phyloP scores from a whole-genome alignment of 2,113 vertebrate species.

The Solenodon paradoxus region DNA sequence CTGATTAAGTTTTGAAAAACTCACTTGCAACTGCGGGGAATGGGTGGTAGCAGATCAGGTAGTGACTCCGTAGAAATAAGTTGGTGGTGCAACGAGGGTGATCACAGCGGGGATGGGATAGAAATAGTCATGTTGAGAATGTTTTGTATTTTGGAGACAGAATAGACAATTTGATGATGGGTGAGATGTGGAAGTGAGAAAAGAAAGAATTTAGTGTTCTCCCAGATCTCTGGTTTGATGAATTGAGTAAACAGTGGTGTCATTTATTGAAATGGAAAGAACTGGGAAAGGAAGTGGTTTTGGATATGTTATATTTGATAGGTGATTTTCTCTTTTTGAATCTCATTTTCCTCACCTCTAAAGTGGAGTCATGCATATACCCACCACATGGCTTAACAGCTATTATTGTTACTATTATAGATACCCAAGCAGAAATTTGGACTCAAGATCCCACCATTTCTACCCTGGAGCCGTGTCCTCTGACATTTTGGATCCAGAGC shows the following conservation, averaged over 20 bases:
- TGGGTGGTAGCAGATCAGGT: neutral
- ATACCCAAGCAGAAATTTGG: neutral
- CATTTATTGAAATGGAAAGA: neutral
- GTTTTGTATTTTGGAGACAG: neutral
- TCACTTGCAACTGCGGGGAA: neutral
- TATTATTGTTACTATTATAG: neutral
- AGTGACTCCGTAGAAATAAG: neutral
- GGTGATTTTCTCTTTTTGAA: neutral
- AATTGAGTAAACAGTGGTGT: neutral
- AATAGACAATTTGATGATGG: neutral
- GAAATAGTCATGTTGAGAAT: no score
- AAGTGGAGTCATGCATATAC: neutral
- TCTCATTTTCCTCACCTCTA: neutral
- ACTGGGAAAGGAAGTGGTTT: neutral
- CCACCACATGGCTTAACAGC: neutral
- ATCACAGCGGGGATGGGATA: no score
- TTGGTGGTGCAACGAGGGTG: rapidly evolving
- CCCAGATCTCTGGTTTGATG: neutral
- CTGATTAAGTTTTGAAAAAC: neutral
- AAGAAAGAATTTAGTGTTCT: neutral
- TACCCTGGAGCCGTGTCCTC: neutral
- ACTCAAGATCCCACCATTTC: neutral
- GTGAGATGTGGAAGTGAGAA: neutral
- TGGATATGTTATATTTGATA: neutral
- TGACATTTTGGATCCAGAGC: neutral